Percentiles rank a stretch among this genome's conserved stretches.
Conservation (phyloP, 2,113 vertebrate species). For the Scartelaos histophorus region DNA sequence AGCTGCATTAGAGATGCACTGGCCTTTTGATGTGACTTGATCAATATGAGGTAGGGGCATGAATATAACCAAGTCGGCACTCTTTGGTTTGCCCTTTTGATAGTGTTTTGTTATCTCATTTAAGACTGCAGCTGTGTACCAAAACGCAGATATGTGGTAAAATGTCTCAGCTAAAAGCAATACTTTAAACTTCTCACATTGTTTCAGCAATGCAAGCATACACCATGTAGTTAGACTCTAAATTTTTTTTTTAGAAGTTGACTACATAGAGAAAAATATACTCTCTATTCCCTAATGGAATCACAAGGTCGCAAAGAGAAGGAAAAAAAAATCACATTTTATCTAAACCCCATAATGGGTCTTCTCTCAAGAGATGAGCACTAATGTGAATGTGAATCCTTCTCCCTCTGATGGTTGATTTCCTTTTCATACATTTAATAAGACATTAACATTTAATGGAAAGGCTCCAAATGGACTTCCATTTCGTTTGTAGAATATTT, state of each 20-base stretch:
- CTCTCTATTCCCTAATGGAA: slow-evolving; percentile 74
- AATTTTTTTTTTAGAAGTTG: slow-evolving; percentile 57
- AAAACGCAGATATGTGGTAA: slow-evolving; percentile 42
- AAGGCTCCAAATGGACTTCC: slow-evolving; percentile 62
- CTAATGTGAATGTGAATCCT: slow-evolving; percentile 64
- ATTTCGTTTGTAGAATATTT: slow-evolving; percentile 38
- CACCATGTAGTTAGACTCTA: slow-evolving; percentile 20
- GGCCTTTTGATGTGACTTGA: slow-evolving; percentile 80
- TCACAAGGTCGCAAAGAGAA: slow-evolving; percentile 68
- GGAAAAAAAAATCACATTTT: slow-evolving; percentile 50
- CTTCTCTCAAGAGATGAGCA: slow-evolving; percentile 63
- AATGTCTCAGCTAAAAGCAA: slow-evolving; percentile 45
- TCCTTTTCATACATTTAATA: slow-evolving; percentile 73
- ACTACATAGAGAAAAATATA: slow-evolving; percentile 33
- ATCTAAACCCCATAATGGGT: slow-evolving; percentile 69
- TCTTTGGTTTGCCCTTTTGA: slow-evolving; percentile 76
- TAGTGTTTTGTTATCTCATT: slow-evolving; percentile 73
- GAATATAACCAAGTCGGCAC: slow-evolving; percentile 69
- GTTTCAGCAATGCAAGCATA: slow-evolving; percentile 44
- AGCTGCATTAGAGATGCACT: slow-evolving; percentile 77
- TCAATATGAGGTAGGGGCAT: slow-evolving; percentile 77
- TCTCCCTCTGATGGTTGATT: slow-evolving; percentile 61
- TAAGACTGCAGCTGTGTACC: slow-evolving; percentile 49
- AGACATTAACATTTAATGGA: slow-evolving; percentile 74
- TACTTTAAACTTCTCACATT: slow-evolving; percentile 43